Base-by-base conservation (phyloP, 2,888 invertebrate species). In the Perizoma flavofasciatum region DNA sequence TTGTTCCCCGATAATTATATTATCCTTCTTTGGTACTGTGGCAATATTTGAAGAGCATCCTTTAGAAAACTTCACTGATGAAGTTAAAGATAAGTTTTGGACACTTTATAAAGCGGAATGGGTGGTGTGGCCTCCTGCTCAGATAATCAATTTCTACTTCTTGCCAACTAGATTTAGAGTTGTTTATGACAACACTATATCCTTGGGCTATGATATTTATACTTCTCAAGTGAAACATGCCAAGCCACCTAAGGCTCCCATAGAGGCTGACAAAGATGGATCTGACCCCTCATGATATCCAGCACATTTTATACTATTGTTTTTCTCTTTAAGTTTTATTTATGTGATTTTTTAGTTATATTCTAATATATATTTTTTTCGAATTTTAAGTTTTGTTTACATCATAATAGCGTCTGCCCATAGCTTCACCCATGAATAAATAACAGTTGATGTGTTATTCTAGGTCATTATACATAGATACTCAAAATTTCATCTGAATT, bases 51-150 rank as follows among this genome's bases (percentile, higher is more conserved):
- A 98, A 86, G 90, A 93, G 7, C 90, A 93, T 62, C 93, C 93
- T 1, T 77, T 90, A 51, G 78, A 90, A 10, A 94, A 95, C 70
- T 93, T 97, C 55, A 92, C 93, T 66, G 83, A 92, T 44, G 96
- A 97, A 87, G 92, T 97, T 39, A 92, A 90, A 70, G 87, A 93
- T 35, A 98, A 98, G 83, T 96, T 96, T 22, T 94, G 94, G 92
- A 94, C 92, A 68, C 87, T 98, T 8, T 98, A 97, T 78, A 92
- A 94, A 50, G 97, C 97, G 0, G 98, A 98, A 82, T 98, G 97
- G 96, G 79, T 96, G 5, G 94, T 98, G 34, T 98, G 98, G 98
- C 98, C 98, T 0, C 96, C 97, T 5, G 98, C 97, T 0, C 98
- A 98, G 83, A 91, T 97, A 45, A 91, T 98, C n/a, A 98, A 98